These are phyloP conservation scores for Eilema caniola DNA, from an alignment of 2,888 invertebrate genomes.

Conservation along the genomic window DNA sequence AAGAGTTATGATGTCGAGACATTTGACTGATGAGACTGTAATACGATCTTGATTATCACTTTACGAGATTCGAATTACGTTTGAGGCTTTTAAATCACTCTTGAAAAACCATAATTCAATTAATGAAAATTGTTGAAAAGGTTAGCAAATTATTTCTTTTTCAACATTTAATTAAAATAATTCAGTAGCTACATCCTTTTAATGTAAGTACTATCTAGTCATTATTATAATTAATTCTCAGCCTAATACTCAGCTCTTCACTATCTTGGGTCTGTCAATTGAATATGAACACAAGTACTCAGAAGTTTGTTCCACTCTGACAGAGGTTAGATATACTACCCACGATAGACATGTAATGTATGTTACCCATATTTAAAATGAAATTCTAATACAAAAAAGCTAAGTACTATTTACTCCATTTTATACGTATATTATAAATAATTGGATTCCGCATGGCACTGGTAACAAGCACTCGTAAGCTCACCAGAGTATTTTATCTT, in stretches of 20 bases:
- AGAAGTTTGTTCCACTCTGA: slow-evolving; percentile 10
- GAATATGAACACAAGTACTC: neutral
- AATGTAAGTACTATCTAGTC: neutral
- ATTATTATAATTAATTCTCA: neutral
- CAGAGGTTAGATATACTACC: slow-evolving; percentile 23
- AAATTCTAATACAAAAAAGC: slow-evolving; percentile 48
- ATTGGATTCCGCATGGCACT: slow-evolving; percentile 53
- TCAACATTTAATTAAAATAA: no score
- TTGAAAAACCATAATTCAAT: slow-evolving; percentile 6
- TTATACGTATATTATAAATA: slow-evolving; percentile 59
- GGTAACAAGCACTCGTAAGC: slow-evolving; percentile 55
- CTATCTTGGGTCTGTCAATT: neutral
- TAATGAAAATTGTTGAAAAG: no score
- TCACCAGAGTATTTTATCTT: slow-evolving; percentile 64
- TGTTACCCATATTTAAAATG: slow-evolving; percentile 36
- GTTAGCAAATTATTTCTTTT: no score
- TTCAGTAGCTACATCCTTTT: no score
- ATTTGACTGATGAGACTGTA: slow-evolving; percentile 34
- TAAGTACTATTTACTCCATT: slow-evolving; percentile 41
- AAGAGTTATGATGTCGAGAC: slow-evolving; percentile 45
- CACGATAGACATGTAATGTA: slow-evolving; percentile 24
- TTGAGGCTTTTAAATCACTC: slow-evolving; percentile 3
- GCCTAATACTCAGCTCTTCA: neutral
- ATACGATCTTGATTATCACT: slow-evolving; percentile 24
- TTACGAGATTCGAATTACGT: slow-evolving; percentile 12